Percentiles rank a stretch among this genome's conserved stretches.
These are phyloP conservation scores for Acrobasis suavella DNA, from an alignment of 2,888 invertebrate genomes.

Conservation along the genomic window DNA sequence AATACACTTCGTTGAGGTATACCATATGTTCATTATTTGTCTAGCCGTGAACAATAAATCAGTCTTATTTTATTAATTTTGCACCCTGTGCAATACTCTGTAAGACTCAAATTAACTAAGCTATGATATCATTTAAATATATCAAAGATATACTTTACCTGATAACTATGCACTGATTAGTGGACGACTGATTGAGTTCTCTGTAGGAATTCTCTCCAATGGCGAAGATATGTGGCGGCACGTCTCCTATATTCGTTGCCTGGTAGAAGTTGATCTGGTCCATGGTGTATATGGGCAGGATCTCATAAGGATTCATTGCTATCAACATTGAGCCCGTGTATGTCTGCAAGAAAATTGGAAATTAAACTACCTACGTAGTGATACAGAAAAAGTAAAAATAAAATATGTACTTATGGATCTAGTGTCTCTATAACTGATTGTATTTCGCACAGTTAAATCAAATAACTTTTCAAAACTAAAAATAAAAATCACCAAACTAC, in stretches of 20 bases:
- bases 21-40: background rate
- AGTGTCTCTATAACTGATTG: too few relatives aligned
- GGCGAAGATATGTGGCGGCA: constrained; percentile 97
- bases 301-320: constrained; percentile 97
- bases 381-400: too few relatives aligned
- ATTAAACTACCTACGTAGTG: background rate
- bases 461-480: too few relatives aligned
- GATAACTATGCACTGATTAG: constrained; percentile 97
- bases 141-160: constrained; percentile 80
- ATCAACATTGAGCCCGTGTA: constrained; percentile 97
- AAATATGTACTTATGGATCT: too few relatives aligned
- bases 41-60: background rate
- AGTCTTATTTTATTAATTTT: background rate
- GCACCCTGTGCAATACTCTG: too few relatives aligned
- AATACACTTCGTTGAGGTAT: background rate
- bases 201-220: constrained; percentile 95
- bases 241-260: constrained; percentile 90
- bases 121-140: too few relatives aligned
- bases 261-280: constrained; percentile 93
- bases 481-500: too few relatives aligned
- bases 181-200: constrained; percentile 87
- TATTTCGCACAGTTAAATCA: too few relatives aligned
- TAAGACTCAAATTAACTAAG: too few relatives aligned
- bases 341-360: constrained; percentile 84
- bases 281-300: constrained; percentile 96